phyloP scores from a whole-genome alignment of 2,113 vertebrate species.

The Eurystomus gularis region DNA sequence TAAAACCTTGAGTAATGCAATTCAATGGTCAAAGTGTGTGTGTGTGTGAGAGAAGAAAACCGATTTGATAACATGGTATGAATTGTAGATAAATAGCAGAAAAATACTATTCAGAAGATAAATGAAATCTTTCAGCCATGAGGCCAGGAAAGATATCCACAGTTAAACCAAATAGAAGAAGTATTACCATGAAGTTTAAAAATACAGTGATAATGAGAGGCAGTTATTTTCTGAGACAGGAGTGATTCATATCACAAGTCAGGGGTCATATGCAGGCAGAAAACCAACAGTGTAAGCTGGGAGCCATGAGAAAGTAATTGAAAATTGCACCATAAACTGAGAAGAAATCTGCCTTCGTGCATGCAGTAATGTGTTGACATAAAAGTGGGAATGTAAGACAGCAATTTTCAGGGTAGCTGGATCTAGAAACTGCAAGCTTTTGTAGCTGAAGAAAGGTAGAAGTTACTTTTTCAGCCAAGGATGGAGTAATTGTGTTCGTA shows the following conservation, averaged over 20 bases:
- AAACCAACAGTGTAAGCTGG: not conserved
- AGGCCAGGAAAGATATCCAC: not conserved
- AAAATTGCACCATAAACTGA: not conserved
- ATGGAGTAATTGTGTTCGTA: not conserved
- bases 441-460: not conserved
- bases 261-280: not conserved
- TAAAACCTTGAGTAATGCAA: not conserved
- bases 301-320: not conserved
- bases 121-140: not conserved
- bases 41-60: not conserved
- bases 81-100: not conserved
- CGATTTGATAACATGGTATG: not conserved
- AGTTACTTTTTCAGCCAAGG: not conserved
- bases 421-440: not conserved
- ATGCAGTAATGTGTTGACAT: not conserved
- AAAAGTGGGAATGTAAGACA: not conserved
- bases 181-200: not conserved
- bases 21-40: not conserved
- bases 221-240: not conserved
- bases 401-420: not conserved
- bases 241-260: not conserved
- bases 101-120: not conserved
- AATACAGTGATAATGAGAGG: not conserved
- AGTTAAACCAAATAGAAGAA: not conserved
- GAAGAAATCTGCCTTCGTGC: not conserved